Base-by-base conservation (phyloP, 2,113 vertebrate genomes). In the Tauraco erythrolophus region DNA sequence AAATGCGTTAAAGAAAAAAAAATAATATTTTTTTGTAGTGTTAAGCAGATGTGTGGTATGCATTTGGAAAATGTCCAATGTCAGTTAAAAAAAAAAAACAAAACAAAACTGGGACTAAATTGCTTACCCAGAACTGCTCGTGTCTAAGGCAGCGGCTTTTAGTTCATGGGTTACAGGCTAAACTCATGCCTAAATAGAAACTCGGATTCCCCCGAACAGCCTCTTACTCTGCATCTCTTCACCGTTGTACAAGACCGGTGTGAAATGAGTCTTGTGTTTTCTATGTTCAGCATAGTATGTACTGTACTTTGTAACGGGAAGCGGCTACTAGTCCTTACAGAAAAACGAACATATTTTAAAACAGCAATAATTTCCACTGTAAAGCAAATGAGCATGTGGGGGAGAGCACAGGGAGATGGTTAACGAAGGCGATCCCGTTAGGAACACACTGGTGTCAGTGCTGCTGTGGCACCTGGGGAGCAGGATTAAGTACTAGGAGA, bases 301-400 rank as follows among this genome's bases (percentile, higher is more conserved):
- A 94, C 97, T 97, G 96, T 97, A 94, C 91, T 96, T 79, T 60
- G 91, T 96, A 90, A 94, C 0, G 33, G 95, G 92, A 96, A 91
- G 96, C 76, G 77, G 96, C 95, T 96, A 50, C 93, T 82, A 94
- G 95, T 95, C 95, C 86, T 95, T 92, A 84, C 95, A 58, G 45
- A 76, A 69, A 70, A 69, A 74, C 2, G 27, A 96, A 84, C 79
- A 53, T 80, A 70, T 62, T 97, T 86, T 84, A 91, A 96, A 97
- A 97, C 96, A 98, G 98, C 98, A 98, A 97, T 98, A 98, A 98
- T 98, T 97, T 97, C 85, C 96, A 94, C 88, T 97, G 96, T 80
- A 96, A 93, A 96, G 95, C 74, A 91, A 92, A 85, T 4, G 89
- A 72, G 70, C 95, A 37, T 10, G 30, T 41, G 45, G 69, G 53